Evolutionary conservation across 2,888 invertebrate species (phyloP).

Genomic region (Amiota mariae): DNA sequence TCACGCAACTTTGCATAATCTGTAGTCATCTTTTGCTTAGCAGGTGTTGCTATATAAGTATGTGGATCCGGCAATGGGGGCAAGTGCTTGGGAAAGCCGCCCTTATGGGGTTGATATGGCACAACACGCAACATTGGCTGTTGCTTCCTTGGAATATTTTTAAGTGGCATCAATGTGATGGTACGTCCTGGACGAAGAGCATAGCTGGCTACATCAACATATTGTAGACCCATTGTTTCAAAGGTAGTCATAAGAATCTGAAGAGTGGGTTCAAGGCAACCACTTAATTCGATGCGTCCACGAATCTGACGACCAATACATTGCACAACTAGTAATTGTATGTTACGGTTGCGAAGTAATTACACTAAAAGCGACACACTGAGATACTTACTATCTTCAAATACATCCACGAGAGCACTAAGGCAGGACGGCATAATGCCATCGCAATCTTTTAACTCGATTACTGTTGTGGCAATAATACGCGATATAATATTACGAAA

Average conservation of each 20-base stretch:
- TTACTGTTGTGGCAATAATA: neutral
- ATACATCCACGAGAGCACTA: neutral
- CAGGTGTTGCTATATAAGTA: neutral
- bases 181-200: neutral
- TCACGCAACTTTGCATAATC: neutral
- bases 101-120: constrained; percentile 9
- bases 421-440: neutral
- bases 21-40: neutral
- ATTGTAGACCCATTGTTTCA: neutral
- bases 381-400: neutral
- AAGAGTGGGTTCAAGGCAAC: neutral
- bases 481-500: neutral
- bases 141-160: too few relatives aligned
- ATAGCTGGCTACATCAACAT: neutral
- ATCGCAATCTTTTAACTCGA: neutral
- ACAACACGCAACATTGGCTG: neutral
- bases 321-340: too few relatives aligned
- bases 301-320: too few relatives aligned
- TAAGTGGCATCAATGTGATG: neutral
- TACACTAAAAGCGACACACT: neutral
- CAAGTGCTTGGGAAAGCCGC: neutral
- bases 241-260: neutral
- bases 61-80: constrained; percentile 12
- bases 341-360: too few relatives aligned
- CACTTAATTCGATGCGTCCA: neutral